Conservation (phyloP, 2,113 vertebrate species). For the Neoarius graeffei region DNA sequence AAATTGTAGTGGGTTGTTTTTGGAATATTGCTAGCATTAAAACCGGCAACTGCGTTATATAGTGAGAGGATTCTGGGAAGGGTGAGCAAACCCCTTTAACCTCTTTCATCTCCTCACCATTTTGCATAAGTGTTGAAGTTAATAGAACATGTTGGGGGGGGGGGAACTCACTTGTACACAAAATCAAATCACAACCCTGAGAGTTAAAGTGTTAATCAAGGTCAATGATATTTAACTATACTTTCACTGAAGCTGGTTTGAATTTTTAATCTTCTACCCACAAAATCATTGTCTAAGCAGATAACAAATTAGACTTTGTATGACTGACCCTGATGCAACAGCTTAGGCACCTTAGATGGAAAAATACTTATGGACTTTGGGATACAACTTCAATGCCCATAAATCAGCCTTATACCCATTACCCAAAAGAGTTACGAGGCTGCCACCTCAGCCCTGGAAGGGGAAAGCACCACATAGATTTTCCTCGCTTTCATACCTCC, state of each 20-base stretch:
- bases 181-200: background rate
- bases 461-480: constrained; percentile 45
- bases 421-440: constrained; percentile 47
- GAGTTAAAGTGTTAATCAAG: background rate
- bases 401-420: constrained; percentile 48
- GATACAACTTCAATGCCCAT: constrained; percentile 41
- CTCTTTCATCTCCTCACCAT: background rate
- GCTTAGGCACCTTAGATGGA: constrained; percentile 15
- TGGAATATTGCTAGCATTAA: too few species aligned
- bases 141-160: background rate
- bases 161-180: background rate
- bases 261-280: background rate
- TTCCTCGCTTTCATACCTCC: constrained; percentile 11
- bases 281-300: constrained; percentile 9
- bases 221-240: too few species aligned
- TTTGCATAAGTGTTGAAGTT: background rate
- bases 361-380: constrained; percentile 31
- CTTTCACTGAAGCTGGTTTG: background rate
- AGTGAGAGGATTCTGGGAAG: too few species aligned
- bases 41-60: too few species aligned
- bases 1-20: too few species aligned
- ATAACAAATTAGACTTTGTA: constrained; percentile 12
- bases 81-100: background rate
- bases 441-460: constrained; percentile 36
- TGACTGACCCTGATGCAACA: constrained; percentile 25